These are phyloP conservation scores for Dermolepida albohirtum DNA, from an alignment of 2,888 invertebrate species.

Conservation along the genomic window DNA sequence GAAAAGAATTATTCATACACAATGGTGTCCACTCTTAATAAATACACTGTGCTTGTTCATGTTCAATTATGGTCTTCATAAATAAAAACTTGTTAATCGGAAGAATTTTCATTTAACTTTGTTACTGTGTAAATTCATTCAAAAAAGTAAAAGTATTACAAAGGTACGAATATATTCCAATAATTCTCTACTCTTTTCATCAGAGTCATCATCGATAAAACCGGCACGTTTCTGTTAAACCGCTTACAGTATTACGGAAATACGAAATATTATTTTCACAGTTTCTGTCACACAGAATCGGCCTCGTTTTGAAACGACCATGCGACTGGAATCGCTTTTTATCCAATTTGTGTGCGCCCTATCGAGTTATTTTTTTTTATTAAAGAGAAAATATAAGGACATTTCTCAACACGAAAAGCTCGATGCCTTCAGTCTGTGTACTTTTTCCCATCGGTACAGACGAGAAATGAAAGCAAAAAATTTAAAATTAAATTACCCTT, in stretches of 20 bases:
- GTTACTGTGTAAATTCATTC: too few relatives aligned
- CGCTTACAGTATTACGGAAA: conserved; percentile 21
- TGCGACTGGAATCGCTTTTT: conserved; percentile 13
- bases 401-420: not conserved
- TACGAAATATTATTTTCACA: conserved; percentile 13
- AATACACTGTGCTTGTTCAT: too few relatives aligned
- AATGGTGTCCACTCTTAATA: too few relatives aligned
- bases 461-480: not conserved
- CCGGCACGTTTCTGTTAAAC: conserved; percentile 12
- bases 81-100: too few relatives aligned
- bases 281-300: conserved; percentile 6
- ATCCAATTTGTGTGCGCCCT: conserved; percentile 22
- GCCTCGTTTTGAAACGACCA: not conserved
- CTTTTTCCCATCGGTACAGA: not conserved
- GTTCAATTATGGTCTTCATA: too few relatives aligned
- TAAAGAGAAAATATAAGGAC: conserved; percentile 6
- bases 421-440: not conserved
- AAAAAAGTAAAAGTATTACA: not conserved
- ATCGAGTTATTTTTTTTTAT: conserved; percentile 23
- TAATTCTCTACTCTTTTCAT: not conserved
- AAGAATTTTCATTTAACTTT: too few relatives aligned
- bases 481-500: conserved; percentile 9
- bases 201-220: conserved; percentile 14
- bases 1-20: too few relatives aligned
- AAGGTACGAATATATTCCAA: not conserved